Percentiles rank a stretch among this genome's conserved stretches.
Conservation (phyloP, 2,113 vertebrate genomes). For the Oxyura jamaicensis region DNA sequence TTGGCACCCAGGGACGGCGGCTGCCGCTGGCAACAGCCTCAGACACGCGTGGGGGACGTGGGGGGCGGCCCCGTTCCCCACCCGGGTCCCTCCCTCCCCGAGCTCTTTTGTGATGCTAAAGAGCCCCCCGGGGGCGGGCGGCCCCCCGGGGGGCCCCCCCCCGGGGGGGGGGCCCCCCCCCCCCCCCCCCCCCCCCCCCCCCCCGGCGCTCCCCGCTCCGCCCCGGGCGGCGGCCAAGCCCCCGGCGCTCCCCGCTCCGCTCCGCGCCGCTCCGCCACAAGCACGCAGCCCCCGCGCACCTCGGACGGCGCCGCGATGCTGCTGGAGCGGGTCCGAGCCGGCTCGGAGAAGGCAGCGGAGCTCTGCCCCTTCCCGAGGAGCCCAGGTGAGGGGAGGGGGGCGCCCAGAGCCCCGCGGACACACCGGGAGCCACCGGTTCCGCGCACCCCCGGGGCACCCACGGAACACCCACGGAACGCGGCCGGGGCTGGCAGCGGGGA, state of each 20-base stretch:
- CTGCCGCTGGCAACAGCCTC: too few species aligned
- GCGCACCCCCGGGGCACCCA: too few species aligned
- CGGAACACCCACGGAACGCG: too few species aligned
- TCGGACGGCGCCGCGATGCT: constrained; percentile 61
- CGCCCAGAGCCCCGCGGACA: neutral
- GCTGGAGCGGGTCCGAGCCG: constrained; percentile 66
- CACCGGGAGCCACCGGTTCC: too few species aligned
- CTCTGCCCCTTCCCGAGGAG: constrained; percentile 58
- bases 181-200: neutral
- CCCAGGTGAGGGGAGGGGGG: constrained; percentile 54
- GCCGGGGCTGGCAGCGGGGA: neutral
- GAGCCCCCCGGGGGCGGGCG: neutral
- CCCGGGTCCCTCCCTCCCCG: neutral
- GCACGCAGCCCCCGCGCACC: constrained; percentile 27
- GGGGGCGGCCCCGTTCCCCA: neutral
- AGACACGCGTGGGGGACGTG: neutral
- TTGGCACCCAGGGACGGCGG: too few species aligned
- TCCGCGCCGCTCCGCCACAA: neutral
- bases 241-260: too few species aligned
- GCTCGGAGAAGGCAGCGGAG: constrained; percentile 45
- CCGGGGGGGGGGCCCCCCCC: neutral
- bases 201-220: too few species aligned
- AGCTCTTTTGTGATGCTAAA: neutral
- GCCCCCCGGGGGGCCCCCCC: neutral
- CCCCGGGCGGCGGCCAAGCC: too few species aligned